phyloP scores from a whole-genome alignment of 2,797 vertebrate genomes.

The Chloroceryle inda region DNA sequence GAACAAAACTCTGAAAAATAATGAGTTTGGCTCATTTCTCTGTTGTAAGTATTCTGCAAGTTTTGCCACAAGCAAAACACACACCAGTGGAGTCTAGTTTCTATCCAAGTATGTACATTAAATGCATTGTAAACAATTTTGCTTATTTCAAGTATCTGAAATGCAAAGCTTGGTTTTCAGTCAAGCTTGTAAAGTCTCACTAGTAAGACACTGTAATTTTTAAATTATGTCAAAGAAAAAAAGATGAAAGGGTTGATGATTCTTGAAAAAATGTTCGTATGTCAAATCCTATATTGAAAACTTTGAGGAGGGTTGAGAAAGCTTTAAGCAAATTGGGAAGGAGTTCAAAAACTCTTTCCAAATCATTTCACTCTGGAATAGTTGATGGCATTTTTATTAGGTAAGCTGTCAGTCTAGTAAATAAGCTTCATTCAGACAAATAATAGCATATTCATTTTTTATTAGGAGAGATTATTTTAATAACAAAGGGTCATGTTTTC shows the following conservation, averaged over 20 bases:
- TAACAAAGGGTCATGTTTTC: not conserved
- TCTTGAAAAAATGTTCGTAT: not conserved
- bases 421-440: not conserved
- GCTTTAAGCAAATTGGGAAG: not conserved
- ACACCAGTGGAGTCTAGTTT: not conserved
- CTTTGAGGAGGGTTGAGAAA: not conserved
- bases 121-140: not conserved
- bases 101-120: not conserved
- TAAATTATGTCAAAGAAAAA: not conserved
- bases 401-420: not conserved
- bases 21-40: conserved; percentile 23
- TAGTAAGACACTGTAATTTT: not conserved
- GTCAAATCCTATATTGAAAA: not conserved
- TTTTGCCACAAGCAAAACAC: not conserved
- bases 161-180: not conserved
- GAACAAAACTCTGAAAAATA: not conserved
- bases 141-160: not conserved
- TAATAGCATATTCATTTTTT: not conserved
- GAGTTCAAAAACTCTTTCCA: not conserved
- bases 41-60: not conserved
- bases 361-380: not conserved
- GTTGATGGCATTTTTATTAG: not conserved
- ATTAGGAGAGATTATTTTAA: not conserved
- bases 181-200: not conserved
- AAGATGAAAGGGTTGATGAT: not conserved